Percentiles rank a stretch among this genome's conserved stretches.
phyloP scores from a whole-genome alignment of 2,797 vertebrate species.

The Alectoris magna region DNA sequence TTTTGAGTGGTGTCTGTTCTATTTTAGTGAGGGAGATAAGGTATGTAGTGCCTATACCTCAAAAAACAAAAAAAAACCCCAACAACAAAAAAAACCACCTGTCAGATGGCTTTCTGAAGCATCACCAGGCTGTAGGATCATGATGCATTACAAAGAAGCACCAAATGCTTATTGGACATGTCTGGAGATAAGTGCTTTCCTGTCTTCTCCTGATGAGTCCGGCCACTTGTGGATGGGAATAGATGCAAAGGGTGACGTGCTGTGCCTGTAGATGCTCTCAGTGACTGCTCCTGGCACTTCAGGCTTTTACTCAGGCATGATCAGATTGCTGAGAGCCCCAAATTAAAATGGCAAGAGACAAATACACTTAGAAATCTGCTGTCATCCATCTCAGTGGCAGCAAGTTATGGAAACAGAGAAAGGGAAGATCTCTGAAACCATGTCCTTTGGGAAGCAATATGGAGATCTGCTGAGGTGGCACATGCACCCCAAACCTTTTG shows the following conservation, averaged over 20 bases:
- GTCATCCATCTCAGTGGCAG: not conserved
- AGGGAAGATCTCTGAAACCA: not conserved
- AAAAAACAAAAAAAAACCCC: not conserved
- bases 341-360: conserved; percentile 3
- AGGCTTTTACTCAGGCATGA: not conserved
- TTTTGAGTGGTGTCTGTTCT: not conserved
- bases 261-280: not conserved
- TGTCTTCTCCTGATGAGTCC: conserved; percentile 3
- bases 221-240: conserved; percentile 7
- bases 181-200: conserved; percentile 21
- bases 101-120: conserved; percentile 2
- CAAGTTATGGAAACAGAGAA: not conserved
- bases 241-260: conserved; percentile 34
- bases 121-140: not conserved
- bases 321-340: not conserved
- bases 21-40: not conserved
- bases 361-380: not conserved
- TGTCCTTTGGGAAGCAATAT: not conserved
- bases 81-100: not conserved
- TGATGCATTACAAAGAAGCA: conserved; percentile 11
- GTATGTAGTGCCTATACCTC: not conserved
- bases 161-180: not conserved
- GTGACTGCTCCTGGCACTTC: not conserved
- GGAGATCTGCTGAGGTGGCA: not conserved
- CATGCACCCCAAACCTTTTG: fast-evolving